Conservation (phyloP, 2,888 invertebrate genomes). For the Entomobrya proxima region DNA sequence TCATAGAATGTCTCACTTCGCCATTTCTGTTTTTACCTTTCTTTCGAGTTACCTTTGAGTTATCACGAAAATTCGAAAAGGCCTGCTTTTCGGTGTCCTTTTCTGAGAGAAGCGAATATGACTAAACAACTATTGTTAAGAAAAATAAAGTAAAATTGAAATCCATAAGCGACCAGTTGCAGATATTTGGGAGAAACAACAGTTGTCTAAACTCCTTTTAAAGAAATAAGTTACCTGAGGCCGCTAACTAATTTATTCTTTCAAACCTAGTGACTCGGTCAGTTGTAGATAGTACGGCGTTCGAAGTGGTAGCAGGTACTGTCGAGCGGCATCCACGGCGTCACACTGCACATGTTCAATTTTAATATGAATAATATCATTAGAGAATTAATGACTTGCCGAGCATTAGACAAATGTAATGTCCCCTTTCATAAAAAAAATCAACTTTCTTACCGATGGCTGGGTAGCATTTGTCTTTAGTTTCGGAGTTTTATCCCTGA, state of each 20-base stretch:
- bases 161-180: neutral
- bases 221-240: slow-evolving; percentile 47
- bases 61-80: slow-evolving; percentile 65
- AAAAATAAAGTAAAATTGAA: neutral
- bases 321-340: slow-evolving; percentile 76
- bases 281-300: slow-evolving; percentile 75
- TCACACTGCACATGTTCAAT: slow-evolving; percentile 75
- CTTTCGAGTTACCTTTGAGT: neutral
- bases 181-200: neutral
- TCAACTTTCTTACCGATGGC: slow-evolving; percentile 75
- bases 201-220: neutral
- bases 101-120: neutral
- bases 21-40: neutral
- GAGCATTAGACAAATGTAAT: no score
- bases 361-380: neutral
- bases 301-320: slow-evolving; percentile 74
- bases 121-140: slow-evolving; percentile 25
- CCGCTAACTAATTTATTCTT: slow-evolving; percentile 68
- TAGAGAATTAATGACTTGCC: no score
- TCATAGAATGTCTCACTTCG: slow-evolving; percentile 41
- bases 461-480: slow-evolving; percentile 74
- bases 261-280: slow-evolving; percentile 74
- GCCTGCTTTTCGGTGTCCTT: slow-evolving; percentile 60
- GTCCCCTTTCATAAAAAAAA: no score
- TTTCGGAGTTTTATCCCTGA: slow-evolving; percentile 69